A percentile compares a stretch with the other conserved stretches of the same genome.
These are phyloP conservation scores for Spialia ferax DNA, from an alignment of 2,888 invertebrate species.

Conservation along the genomic window DNA sequence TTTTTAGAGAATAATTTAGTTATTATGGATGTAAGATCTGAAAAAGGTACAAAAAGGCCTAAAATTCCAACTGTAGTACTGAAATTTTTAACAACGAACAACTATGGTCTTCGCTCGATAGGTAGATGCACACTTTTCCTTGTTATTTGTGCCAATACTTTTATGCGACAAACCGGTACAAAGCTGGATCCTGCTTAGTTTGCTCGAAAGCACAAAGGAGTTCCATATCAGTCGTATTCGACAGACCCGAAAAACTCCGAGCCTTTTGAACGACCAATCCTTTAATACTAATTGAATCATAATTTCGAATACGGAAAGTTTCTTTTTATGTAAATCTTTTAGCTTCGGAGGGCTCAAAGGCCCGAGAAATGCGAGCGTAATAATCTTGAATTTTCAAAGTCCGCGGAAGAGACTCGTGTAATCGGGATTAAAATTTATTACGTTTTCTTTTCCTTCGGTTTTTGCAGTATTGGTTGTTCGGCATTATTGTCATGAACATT, in stretches of 20 bases:
- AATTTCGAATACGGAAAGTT: conserved; percentile 82
- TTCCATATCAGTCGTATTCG: conserved; percentile 67
- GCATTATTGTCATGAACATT: conserved; percentile 14
- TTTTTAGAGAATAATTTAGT: not conserved
- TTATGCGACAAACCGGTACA: conserved; percentile 69
- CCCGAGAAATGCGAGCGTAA: conserved; percentile 71
- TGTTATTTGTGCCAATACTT: conserved; percentile 70
- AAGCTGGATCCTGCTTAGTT: conserved; percentile 79
- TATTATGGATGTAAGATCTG: no score
- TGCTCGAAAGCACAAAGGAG: conserved; percentile 81
- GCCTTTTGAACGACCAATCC: conserved; percentile 82
- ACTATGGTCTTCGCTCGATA: not conserved
- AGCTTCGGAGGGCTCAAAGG: conserved; percentile 71
- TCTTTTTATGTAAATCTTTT: conserved; percentile 85
- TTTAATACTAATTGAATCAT: conserved; percentile 87
- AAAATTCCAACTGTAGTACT: not conserved
- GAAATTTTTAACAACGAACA: not conserved
- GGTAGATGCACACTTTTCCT: conserved; percentile 46
- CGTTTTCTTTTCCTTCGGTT: conserved; percentile 52
- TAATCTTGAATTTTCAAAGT: conserved; percentile 73
- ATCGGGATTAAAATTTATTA: conserved; percentile 70
- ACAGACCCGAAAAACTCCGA: conserved; percentile 80
- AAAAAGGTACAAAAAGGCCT: no score
- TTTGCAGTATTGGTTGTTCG: conserved; percentile 22
- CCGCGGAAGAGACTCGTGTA: conserved; percentile 63